Evolutionary conservation across 2,797 vertebrate species (phyloP).

Genomic region (Thunnus albacares): DNA sequence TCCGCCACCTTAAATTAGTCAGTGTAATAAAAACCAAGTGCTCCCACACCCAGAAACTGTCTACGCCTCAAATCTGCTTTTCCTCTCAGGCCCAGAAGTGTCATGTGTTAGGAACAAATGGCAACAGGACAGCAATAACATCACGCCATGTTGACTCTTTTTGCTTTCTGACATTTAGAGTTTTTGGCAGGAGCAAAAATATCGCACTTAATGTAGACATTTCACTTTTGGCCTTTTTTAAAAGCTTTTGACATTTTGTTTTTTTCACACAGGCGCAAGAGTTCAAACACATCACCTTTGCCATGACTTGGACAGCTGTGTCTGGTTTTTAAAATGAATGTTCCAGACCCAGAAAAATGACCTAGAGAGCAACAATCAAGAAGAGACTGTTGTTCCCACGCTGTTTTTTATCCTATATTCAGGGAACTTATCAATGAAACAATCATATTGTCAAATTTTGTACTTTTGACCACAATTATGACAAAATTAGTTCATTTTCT

Average conservation of each 20-base stretch:
- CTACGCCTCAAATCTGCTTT: constrained; percentile 43
- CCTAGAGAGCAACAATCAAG: neutral
- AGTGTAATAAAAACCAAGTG: constrained; percentile 46
- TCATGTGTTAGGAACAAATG: constrained; percentile 56
- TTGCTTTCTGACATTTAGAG: constrained; percentile 54
- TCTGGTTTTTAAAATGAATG: constrained; percentile 29
- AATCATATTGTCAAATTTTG: neutral
- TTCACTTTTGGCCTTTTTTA: constrained; percentile 43
- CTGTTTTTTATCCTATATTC: neutral
- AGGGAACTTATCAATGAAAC: neutral
- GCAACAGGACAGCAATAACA: constrained; percentile 53
- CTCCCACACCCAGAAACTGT: constrained; percentile 53
- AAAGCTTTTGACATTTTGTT: constrained; percentile 63
- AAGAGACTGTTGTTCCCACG: neutral
- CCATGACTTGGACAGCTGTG: constrained; percentile 44
- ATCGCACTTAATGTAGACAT: constrained; percentile 56
- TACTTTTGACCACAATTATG: neutral
- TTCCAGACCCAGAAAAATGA: constrained; percentile 46
- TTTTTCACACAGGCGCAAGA: neutral
- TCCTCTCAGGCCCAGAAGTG: constrained; percentile 33
- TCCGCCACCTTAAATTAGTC: constrained; percentile 59
- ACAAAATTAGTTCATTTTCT: neutral
- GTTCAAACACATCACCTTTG: constrained; percentile 53
- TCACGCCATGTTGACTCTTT: constrained; percentile 23
- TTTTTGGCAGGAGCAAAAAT: constrained; percentile 60